Base-by-base conservation (phyloP, 2,888 invertebrate species). In the Chymomyza procnemis region DNA sequence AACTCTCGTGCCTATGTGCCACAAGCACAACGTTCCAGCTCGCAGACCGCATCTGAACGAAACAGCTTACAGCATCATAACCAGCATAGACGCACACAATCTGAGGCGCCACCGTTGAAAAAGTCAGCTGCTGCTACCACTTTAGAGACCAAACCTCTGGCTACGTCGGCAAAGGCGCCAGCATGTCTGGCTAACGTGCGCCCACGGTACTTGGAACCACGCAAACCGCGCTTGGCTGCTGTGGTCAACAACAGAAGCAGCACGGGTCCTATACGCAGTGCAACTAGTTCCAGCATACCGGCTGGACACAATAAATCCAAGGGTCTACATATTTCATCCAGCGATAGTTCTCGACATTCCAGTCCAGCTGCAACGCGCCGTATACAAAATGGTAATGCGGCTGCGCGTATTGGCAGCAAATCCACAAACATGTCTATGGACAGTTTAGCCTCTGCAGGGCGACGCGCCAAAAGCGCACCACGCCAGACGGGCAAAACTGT, bases 351-450 rank as follows among this genome's bases (percentile, higher is more conserved):
- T 1, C 85, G 90, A 16, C 86, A 89, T 56, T 90, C 89, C 4
- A 90, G 90, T 69, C 90, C 90, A n/a, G 90, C 90, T n/a, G 79
- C 83, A 18, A 72, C 89, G 19, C 87, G 89, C 2, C 87, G 88
- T 8, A 76, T 67, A 12, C 74, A 74, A 16, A 72, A 73, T 48
- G 74, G 74, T 55, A 76, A 77, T 59, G 61, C 74, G 1, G 76
- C 74, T 1, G 76, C 72, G 4, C 70, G 83, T 66, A 80, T 89
- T 16, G 89, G 89, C 56, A 88, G 86, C 19, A 90, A 90, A 68
- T 90, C 90, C 8, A 90, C 90, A 60, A 91, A 91, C 68, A 88
- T 91, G 80, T 91, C 91, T 2, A 75, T 90, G 41, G 91, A 91
- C 61, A 91, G 91, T 72, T 70, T 91, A 47, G 73, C 89, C 14